phyloP scores from a whole-genome alignment of 2,888 invertebrate genomes.

The Phymatocera aterrima region DNA sequence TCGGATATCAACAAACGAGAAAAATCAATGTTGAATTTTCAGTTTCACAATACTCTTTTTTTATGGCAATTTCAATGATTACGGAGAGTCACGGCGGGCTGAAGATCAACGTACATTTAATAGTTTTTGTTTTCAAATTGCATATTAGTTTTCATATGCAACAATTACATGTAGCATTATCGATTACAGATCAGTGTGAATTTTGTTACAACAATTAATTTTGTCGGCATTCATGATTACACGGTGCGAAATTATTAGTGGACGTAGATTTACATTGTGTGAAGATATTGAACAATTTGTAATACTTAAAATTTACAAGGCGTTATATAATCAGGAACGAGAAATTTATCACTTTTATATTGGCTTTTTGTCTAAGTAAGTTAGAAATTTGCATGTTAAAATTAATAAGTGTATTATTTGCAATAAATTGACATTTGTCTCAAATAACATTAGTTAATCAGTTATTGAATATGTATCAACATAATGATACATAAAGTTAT shows the following conservation, averaged over 20 bases:
- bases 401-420: constrained; percentile 15
- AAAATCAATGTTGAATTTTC: constrained; percentile 1
- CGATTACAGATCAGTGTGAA: background rate
- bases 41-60: background rate
- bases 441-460: constrained; percentile 4
- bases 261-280: background rate
- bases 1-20: background rate
- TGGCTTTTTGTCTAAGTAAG: background rate
- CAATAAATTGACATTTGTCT: constrained; percentile 3
- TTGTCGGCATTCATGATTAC: background rate
- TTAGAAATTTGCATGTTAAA: constrained; percentile 4
- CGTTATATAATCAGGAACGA: constrained; percentile 3
- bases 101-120: background rate
- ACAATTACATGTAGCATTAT: background rate
- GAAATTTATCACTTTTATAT: constrained; percentile 5
- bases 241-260: background rate
- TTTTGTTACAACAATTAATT: background rate
- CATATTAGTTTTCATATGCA: constrained; percentile 18
- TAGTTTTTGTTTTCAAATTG: background rate
- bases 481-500: background rate
- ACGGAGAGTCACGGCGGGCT: background rate
- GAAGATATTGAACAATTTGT: background rate
- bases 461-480: constrained; percentile 8
- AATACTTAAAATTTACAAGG: constrained; percentile 1
- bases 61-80: background rate